Evolutionary conservation across 2,797 vertebrate species (phyloP), one percentile per base, ranked within the genome.

Genomic region (Aythya fuligula): DNA sequence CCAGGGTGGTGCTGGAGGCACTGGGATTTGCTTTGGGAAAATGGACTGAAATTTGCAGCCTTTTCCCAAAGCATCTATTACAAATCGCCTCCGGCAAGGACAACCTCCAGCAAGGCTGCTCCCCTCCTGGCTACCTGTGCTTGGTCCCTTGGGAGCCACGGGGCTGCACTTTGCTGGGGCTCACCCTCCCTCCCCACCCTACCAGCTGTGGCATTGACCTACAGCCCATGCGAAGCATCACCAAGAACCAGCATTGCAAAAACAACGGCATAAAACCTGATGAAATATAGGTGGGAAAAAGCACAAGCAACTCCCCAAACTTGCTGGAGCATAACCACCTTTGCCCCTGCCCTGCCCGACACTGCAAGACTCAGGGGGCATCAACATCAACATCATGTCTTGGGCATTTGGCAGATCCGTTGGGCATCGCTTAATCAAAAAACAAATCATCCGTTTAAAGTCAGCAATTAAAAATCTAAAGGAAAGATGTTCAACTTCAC

Each of bases 301-400:
- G 25, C 24, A 51, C 47, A 51, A 25, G 13, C 24, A 57, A 11
- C 27, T 72, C 34, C 36, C 34, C 65, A 93, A 82, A 51, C 41
- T 51, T 84, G 20, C 49, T 75, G 39, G 25, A 49, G 53, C 1
- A 0, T 61, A 75, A n/a, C 16, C 30, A 36, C 18, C 22, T 51
- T 86, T 86, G 28, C 12, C 84, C 22, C 32, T 69, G 58, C 41
- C 62, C 56, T 49, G 34, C 28, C 36, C 41, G 43, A 39, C 27
- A 7, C 36, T 34, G 39, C 58, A 41, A 8, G 27, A 27, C 45
- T 54, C 11, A 0, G 25, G 17, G 9, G n/a, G 22, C 18, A 70
- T n/a, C 62, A 65, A 10, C 14, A 0, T 2, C 2, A 10, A 10
- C 17, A 0, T 3, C 2, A 9, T 32, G 6, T 5, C 24, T n/a